Evolutionary conservation across 2,888 invertebrate species (phyloP).

Genomic region (Hydrotaea diabolus): DNA sequence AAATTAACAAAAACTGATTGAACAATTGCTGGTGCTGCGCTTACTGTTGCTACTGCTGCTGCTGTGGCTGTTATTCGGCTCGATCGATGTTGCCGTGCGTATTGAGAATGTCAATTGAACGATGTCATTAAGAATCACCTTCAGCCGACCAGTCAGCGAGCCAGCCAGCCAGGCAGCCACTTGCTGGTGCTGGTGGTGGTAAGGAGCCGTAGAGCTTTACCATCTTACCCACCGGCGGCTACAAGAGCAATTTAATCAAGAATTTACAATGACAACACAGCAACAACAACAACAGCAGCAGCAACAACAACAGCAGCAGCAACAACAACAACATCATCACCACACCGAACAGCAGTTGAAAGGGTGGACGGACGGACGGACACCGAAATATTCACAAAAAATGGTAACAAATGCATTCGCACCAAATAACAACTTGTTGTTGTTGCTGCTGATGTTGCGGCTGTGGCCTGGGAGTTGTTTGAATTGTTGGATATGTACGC

Average conservation of each 20-base stretch:
- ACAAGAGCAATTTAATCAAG: conserved; percentile 66
- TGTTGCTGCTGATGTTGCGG: conserved; percentile 52
- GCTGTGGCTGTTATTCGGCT: conserved; percentile 41
- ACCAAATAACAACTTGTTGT: conserved; percentile 70
- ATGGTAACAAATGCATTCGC: conserved; percentile 76
- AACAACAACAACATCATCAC: not conserved
- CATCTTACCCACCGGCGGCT: conserved; percentile 18
- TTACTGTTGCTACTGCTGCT: conserved; percentile 23
- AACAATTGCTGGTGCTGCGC: conserved; percentile 60
- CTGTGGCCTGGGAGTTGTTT: conserved; percentile 56
- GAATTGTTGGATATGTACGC: conserved; percentile 51
- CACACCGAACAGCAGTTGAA: conserved; percentile 49
- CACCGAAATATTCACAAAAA: conserved; percentile 61
- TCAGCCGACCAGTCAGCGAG: conserved; percentile 55
- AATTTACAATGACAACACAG: conserved; percentile 64
- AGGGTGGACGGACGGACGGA: conserved; percentile 59
- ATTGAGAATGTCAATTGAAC: conserved; percentile 66
- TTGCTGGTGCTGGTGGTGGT: not conserved
- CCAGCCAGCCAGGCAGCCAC: too few relatives aligned
- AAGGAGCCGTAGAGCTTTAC: not conserved
- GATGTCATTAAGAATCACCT: conserved; percentile 71
- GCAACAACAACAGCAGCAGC: conserved; percentile 38
- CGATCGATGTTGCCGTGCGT: not conserved
- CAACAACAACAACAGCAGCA: conserved; percentile 44
- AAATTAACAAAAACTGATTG: conserved; percentile 63